Evolutionary conservation across 2,797 vertebrate genomes (phyloP), one percentile per base, ranked within the genome.

Genomic region (Arctocebus calabarensis): DNA sequence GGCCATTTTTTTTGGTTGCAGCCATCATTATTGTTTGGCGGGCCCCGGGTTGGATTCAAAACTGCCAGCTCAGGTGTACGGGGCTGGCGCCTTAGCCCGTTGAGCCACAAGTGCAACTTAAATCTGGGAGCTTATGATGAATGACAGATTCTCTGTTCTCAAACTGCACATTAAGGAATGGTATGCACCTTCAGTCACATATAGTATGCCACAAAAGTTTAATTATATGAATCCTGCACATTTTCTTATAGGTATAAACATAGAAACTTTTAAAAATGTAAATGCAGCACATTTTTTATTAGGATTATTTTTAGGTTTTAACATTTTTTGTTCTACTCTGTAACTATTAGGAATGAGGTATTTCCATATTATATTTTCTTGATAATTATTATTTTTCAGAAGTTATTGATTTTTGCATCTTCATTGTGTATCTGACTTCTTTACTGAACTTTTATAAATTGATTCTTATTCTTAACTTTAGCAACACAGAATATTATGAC

Each of bases 301-400:
- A 92, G 45, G 32, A 82, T 79, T 86, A 90, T 77, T 90, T 87
- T 88, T 34, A 79, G 12, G 19, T 73, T 66, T 92, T 48, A 84
- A 91, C 48, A 48, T 14, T 1, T 22, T 90, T 40, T 55, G 34
- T 27, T 16, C 5, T 12, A 40, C 20, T 55, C 64, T 86, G 2
- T 78, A 68, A 27, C 22, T 79, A 71, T 86, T 73, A 73, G 48
- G 37, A 95, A 71, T 83, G 37, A 2, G 34, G 45, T 74, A 55
- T 32, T 78, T 92, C 78, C 25, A 27, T 10, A 55, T 62, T 70
- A 40, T 25, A 64, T 52, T 86, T 88, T 78, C 16, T 75, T 57
- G 45, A 9, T 61, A 52, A 66, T 34, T 64, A 48, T 23, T 83
- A 14, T 32, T 93, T 89, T 94, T 83, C 55, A 86, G 25, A 34